Conservation (phyloP, 2,797 vertebrate species). For the Anolis apletophallus region DNA sequence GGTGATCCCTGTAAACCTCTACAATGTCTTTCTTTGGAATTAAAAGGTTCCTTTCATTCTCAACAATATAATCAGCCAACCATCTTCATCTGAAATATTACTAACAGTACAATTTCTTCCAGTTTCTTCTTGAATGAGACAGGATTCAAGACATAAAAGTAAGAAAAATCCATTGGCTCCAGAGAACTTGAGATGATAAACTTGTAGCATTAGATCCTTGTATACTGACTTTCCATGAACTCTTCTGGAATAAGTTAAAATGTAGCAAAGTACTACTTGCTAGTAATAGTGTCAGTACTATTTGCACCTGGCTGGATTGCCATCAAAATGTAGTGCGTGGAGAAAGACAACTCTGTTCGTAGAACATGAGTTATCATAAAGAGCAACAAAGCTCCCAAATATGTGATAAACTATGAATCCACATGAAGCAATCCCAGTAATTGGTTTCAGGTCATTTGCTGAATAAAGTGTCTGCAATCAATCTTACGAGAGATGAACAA, state of each 20-base stretch:
- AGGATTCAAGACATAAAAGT: conserved; percentile 40
- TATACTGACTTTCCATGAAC: conserved; percentile 42
- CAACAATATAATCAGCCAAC: conserved; percentile 35
- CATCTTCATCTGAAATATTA: conserved; percentile 41
- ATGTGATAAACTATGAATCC: conserved; percentile 53
- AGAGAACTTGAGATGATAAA: conserved; percentile 46
- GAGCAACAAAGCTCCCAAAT: conserved; percentile 60
- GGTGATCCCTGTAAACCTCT: not conserved
- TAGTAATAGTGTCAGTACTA: conserved; percentile 50
- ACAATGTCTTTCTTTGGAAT: conserved; percentile 42
- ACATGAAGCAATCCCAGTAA: conserved; percentile 4
- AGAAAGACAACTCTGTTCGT: conserved; percentile 31
- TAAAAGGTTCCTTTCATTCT: conserved; percentile 36
- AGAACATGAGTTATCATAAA: conserved; percentile 51
- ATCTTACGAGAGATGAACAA: conserved; percentile 35
- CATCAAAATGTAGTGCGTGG: conserved; percentile 67
- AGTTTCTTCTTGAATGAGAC: conserved; percentile 10
- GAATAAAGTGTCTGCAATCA: conserved; percentile 8
- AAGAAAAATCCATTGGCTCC: conserved; percentile 12
- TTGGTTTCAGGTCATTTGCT: conserved; percentile 14
- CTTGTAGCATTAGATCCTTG: conserved; percentile 49
- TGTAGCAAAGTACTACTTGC: conserved; percentile 62
- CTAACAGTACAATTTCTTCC: conserved; percentile 38
- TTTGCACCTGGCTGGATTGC: conserved; percentile 19
- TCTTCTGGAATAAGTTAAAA: conserved; percentile 76